Base-by-base conservation (phyloP, 2,888 invertebrate genomes). In the Apodemia duryi region DNA sequence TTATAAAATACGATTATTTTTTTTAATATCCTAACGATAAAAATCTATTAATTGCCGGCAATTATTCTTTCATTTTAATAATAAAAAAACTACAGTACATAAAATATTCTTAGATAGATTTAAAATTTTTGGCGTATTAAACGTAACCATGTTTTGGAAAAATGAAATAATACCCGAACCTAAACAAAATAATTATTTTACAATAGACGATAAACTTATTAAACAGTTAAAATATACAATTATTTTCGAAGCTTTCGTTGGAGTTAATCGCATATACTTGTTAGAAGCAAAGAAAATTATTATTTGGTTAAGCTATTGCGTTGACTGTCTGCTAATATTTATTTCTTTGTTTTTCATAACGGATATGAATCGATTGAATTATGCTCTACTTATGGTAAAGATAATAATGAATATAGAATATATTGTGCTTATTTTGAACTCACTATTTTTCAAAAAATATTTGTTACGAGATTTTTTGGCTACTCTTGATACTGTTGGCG, bases 141-240 rank as follows among this genome's bases (percentile, higher is more conserved):
- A 54, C 54, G 28, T 28, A 28, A 29, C 6, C 28, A 54, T 54
- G 54, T 54, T 54, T 54, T 32, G 11, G 11, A 32, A 54, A 29
- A 54, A 28, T 29, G 6, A 5, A 54, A 54, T 54, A 54, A 11
- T 11, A 32, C 29, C 54, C 3, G 1, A 54, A 1, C 57, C 57
- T 11, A 63, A 35, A 57, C 21, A 29, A 28, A 65, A 65, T 38
- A 63, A 65, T 60, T 65, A 35, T 28, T 29, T 65, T 13, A n/a
- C 35, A 6, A 2, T 13, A 4, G 41, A 38, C 13, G 43, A 60
- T 51, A 49, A 11, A 28, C 38, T 61, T 32, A 57, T 63, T 9
- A 60, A 63, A 10, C 7, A 65, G 38, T 28, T 68, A 62, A 65
- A 64, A 62, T 61, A 63, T 62, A 60, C 65, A 49, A 51, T 68